phyloP scores from a whole-genome alignment of 2,113 vertebrate species.

The Lasiurus cinereus region DNA sequence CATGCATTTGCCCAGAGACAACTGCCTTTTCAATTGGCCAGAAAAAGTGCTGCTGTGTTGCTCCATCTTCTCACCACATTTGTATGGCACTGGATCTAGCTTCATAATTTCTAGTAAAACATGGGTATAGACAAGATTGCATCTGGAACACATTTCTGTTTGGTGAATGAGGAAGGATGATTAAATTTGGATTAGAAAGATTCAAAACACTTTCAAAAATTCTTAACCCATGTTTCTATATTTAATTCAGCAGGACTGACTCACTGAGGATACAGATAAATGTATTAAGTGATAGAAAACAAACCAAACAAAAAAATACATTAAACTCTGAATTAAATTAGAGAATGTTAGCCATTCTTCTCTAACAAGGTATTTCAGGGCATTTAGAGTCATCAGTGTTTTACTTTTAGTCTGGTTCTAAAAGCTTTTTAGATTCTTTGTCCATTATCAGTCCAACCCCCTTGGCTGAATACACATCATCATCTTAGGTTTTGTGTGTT shows the following conservation, averaged over 20 bases:
- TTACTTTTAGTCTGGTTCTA: conserved; percentile 10
- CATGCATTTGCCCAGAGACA: background rate
- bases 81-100: background rate
- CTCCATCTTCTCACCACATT: background rate
- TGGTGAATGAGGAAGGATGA: background rate
- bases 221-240: background rate
- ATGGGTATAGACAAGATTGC: background rate
- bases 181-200: conserved; percentile 1
- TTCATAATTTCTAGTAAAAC: background rate
- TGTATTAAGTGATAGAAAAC: background rate
- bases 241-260: conserved; percentile 24
- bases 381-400: background rate
- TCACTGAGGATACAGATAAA: background rate
- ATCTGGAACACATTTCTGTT: background rate
- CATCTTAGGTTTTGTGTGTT: background rate
- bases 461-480: background rate
- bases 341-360: background rate
- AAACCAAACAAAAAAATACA: background rate
- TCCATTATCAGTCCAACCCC: background rate
- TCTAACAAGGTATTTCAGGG: background rate
- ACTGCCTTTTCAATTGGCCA: background rate
- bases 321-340: background rate
- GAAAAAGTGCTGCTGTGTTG: background rate
- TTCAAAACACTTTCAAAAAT: background rate
- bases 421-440: background rate